phyloP scores from a whole-genome alignment of 2,797 vertebrate species.

The Sebastes itinus region DNA sequence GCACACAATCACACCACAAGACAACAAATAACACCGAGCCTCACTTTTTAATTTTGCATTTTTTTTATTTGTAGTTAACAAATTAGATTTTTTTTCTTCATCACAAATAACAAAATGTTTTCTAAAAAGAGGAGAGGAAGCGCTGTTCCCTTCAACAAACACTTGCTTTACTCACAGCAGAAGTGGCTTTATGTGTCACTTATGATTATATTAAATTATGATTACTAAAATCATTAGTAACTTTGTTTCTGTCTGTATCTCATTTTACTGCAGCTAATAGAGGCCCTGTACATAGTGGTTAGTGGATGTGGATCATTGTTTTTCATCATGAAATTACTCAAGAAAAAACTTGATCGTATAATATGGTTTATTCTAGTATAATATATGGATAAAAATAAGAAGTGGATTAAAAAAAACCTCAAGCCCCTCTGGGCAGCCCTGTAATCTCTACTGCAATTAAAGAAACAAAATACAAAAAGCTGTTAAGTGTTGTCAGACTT shows the following conservation, averaged over 20 bases:
- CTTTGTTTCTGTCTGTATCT: background rate
- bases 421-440: background rate
- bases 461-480: background rate
- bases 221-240: background rate
- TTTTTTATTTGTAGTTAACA: background rate
- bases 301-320: background rate
- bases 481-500: background rate
- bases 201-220: background rate
- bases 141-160: background rate
- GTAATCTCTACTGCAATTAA: background rate
- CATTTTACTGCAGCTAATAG: background rate
- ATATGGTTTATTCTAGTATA: background rate
- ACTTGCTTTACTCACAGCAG: background rate
- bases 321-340: background rate
- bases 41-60: background rate
- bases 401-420: background rate
- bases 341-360: background rate
- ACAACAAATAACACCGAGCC: too few species aligned
- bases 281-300: background rate
- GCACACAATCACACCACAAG: background rate
- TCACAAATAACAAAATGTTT: background rate
- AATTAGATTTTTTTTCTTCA: background rate
- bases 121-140: background rate
- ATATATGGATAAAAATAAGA: background rate
- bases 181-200: background rate